Conservation (phyloP, 2,113 vertebrate species). For the Pipra filicauda region DNA sequence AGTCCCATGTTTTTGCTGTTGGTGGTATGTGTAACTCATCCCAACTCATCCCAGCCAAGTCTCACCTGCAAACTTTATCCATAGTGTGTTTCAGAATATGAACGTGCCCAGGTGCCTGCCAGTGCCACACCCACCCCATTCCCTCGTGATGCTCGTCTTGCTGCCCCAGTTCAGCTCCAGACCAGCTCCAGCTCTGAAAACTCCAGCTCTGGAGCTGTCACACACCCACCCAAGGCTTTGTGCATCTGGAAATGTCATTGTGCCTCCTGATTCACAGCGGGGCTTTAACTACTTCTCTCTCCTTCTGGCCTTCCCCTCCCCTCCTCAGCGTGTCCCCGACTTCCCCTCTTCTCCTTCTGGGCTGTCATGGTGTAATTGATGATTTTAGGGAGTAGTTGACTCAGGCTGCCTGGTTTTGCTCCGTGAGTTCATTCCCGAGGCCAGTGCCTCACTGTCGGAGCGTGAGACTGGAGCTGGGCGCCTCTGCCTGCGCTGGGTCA, state of each 20-base stretch:
- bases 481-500: rapidly evolving
- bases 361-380: conserved; percentile 42
- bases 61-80: not conserved
- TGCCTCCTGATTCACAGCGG: not conserved
- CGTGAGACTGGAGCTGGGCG: not conserved
- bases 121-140: rapidly evolving
- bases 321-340: not conserved
- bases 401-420: conserved; percentile 52
- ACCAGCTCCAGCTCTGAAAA: not conserved
- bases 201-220: not conserved
- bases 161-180: not conserved
- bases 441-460: not conserved
- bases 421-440: conserved; percentile 40
- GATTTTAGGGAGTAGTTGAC: conserved; percentile 55
- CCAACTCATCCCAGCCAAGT: not conserved
- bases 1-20: not conserved
- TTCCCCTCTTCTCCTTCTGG: conserved; percentile 45
- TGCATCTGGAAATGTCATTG: conserved; percentile 17
- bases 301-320: conserved; percentile 30
- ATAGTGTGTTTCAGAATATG: not conserved
- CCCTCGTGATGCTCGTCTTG: rapidly evolving
- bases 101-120: not conserved
- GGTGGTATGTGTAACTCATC: not conserved
- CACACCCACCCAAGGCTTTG: not conserved
- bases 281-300: not conserved